Evolutionary conservation across 2,797 vertebrate species (phyloP).

Genomic region (Sardinella longiceps): DNA sequence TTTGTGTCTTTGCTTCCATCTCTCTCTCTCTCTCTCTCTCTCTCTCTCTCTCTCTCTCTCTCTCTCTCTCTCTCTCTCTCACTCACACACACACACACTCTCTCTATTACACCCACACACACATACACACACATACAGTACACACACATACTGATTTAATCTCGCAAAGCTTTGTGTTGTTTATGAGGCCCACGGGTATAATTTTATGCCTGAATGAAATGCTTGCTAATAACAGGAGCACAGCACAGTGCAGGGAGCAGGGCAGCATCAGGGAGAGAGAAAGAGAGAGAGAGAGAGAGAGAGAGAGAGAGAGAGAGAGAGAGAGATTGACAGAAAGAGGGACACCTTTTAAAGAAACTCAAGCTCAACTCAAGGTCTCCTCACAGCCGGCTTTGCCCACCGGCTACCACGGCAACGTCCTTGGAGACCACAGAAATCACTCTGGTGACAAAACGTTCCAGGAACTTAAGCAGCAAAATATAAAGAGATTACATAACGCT

Average conservation of each 20-base stretch:
- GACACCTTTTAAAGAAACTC: not conserved
- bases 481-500: not conserved
- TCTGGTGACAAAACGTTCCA: not conserved
- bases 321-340: not conserved
- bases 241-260: constrained; percentile 66
- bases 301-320: not conserved
- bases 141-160: constrained; percentile 83
- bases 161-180: constrained; percentile 79
- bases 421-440: constrained; percentile 1
- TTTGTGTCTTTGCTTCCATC: constrained; percentile 31
- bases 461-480: not conserved
- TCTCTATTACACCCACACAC: not conserved
- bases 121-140: constrained; percentile 40
- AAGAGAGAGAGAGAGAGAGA: not conserved
- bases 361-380: constrained; percentile 8
- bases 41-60: constrained; percentile 55
- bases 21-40: not conserved
- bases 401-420: constrained; percentile 16
- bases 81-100: not conserved
- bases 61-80: not conserved
- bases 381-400: not conserved
- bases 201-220: constrained; percentile 89
- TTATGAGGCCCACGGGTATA: constrained; percentile 85
- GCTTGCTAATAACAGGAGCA: constrained; percentile 85
- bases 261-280: constrained; percentile 53